Base-by-base conservation (phyloP, 2,888 invertebrate genomes). In the Thereva nobilitata region DNA sequence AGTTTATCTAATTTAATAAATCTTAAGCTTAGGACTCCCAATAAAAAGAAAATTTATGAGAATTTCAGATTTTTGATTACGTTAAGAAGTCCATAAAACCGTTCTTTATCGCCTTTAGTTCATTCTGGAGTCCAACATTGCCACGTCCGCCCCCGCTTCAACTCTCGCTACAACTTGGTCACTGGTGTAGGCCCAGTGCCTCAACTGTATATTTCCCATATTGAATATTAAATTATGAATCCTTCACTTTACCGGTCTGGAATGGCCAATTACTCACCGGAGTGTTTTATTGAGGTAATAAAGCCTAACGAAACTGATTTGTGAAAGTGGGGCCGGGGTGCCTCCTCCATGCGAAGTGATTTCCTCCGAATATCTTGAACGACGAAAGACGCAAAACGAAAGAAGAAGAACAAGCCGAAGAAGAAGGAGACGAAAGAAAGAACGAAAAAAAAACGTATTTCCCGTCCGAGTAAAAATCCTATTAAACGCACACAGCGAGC, bases 261-360 rank as follows among this genome's bases (percentile, higher is more conserved):
- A 61, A 61, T 50, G 61, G 41, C 61, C 61, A 61, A 61, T 61
- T 61, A 61, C 61, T 61, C 61, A 61, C 61, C 61, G 49, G 41
- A 50, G 61, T 61, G 61, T 61, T 61, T 61, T 61, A 61, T 61
- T 61, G 50, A 61, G 61, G 61, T 61, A 61, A 61, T 61, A 61
- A 61, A 61, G 61, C 61, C 61, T 61, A 61, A 61, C 61, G 61
- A 61, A 61, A 61, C 61, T 61, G 61, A 61, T 61, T 61, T 61
- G 61, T 50, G 61, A 50, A 23, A 23, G 23, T 44, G 49, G 40
- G 61, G 61, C 50, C 50, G 9, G 9, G 40, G 8, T 37, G 50
- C 52, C 50, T 23, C 23, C 23, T 23, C 23, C 23, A 23, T 23
- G 23, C 23, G 23, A 57, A 64, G 56, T 57, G 54, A 55, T 65